Conservation (phyloP, 2,888 invertebrate genomes). For the Pandemis heparana region DNA sequence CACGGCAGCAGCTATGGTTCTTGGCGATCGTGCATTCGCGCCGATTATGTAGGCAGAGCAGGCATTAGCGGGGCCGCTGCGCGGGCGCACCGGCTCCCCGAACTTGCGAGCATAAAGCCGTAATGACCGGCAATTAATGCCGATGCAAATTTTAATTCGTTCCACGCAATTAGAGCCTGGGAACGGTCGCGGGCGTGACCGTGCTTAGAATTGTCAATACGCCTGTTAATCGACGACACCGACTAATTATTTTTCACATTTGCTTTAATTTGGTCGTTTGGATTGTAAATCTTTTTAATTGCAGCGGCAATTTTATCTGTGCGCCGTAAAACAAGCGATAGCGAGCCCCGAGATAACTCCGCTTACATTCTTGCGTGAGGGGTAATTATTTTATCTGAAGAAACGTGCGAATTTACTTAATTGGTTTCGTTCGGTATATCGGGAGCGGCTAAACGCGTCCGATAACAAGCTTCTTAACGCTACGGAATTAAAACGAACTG, state of each 20-base stretch:
- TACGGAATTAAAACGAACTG: background rate
- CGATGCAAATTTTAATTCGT: conserved; percentile 41
- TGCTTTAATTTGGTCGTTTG: conserved; percentile 13
- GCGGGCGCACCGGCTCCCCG: conserved; percentile 10
- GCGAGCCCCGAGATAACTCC: conserved; percentile 18
- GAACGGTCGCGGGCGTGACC: conserved; percentile 15
- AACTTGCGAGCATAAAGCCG: conserved; percentile 26
- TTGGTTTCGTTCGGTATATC: conserved; percentile 32
- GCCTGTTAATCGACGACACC: background rate
- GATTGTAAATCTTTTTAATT: conserved; percentile 38
- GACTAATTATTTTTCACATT: conserved; percentile 32
- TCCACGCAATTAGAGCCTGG: conserved; percentile 40
- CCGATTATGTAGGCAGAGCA: background rate
- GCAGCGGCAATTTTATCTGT: conserved; percentile 23
- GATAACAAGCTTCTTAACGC: conserved; percentile 19
- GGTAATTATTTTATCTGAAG: conserved; percentile 20
- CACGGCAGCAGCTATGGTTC: background rate
- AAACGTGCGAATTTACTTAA: conserved; percentile 25
- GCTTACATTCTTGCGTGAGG: conserved; percentile 2
- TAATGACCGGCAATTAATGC: conserved; percentile 39
- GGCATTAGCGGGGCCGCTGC: background rate
- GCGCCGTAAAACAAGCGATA: conserved; percentile 31
- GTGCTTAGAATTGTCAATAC: conserved; percentile 31
- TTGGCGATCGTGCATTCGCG: conserved; percentile 13
- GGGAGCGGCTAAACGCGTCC: background rate